Base-by-base conservation (phyloP, 2,113 vertebrate species). In the Bubalus kerabau region DNA sequence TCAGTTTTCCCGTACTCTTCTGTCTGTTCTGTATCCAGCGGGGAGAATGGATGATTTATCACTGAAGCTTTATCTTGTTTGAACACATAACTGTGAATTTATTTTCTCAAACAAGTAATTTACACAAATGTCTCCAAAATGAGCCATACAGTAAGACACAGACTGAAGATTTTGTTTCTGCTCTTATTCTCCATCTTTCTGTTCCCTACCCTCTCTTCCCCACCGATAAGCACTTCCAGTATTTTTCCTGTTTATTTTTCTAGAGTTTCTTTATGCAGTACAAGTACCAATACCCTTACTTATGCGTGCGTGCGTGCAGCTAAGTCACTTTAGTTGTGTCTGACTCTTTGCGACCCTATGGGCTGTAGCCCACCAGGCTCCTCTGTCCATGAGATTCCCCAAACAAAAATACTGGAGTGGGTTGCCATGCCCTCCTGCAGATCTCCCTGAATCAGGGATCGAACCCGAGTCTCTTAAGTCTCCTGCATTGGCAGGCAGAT, bases 261-360 rank as follows among this genome's bases (percentile, higher is more conserved):
- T 12, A 56, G 60, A 83, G 54, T n/a, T 90, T 64, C 64, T 85
- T 14, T 26, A 54, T 24, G 91, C 9, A 3, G 40, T 9, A 24
- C 16, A 36, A 64, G 32, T 28, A 30, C 11, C 21, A 24, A 2
- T 43, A 76, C 36, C 23, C 71, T 43, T 76, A 76, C 71, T 43
- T 43, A 24, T 2, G 12, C 23, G 21, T 40, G 67, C 5, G 1
- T 43, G 6, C 6, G 0, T 71, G n/a, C n/a, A 71, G n/a, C 67
- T 23, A 40, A 40, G 19, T 71, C n/a, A 71, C 67, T 71, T 71
- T 23, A 23, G 67, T 40, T 12, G n/a, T 40, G 67, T 23, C n/a
- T 40, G n/a, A 71, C 67, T 71, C n/a, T 40, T 40, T 71, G 19
- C 19, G 0, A 71, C 67, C 67, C 19, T 13, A 71, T 40, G 67